These are phyloP conservation scores for Halocynthia roretzi DNA, from an alignment of 23 tunicate genomes.

Conservation along the genomic window DNA sequence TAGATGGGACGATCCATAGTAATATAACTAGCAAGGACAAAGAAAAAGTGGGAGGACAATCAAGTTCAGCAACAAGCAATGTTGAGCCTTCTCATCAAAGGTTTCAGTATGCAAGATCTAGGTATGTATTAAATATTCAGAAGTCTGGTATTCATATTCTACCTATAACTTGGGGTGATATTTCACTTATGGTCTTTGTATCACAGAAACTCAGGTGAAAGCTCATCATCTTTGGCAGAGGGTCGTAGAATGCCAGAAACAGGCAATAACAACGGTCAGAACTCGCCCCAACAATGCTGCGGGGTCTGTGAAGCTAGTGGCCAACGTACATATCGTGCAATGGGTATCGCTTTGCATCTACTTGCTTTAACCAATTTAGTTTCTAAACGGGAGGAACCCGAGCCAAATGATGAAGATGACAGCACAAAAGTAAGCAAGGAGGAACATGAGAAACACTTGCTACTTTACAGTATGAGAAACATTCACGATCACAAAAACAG, in stretches of 20 bases:
- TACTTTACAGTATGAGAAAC: constrained; percentile 41
- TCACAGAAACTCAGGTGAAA: constrained; percentile 24
- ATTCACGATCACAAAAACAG: constrained; percentile 61
- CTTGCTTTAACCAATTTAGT: constrained; percentile 55
- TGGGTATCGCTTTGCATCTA: constrained; percentile 80
- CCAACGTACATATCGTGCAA: constrained; percentile 70
- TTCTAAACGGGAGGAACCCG: neutral
- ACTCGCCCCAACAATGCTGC: constrained; percentile 34
- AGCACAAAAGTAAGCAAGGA: neutral
- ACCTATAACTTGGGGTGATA: neutral
- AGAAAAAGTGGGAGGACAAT: neutral
- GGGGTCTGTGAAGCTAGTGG: constrained; percentile 75
- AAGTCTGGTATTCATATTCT: neutral
- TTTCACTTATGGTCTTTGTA: neutral
- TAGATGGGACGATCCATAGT: constrained; percentile 18
- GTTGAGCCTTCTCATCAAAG: constrained; percentile 7
- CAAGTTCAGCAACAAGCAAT: neutral
- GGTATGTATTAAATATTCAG: neutral
- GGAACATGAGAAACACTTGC: constrained; percentile 4
- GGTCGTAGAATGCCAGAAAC: neutral
- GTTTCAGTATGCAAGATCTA: constrained; percentile 18
- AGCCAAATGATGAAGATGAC: neutral
- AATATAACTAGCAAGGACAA: constrained; percentile 18
- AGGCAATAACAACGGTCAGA: neutral
- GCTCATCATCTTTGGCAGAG: constrained; percentile 1